Conservation (phyloP, 2,113 vertebrate species). For the Campylomormyrus tamandua region DNA sequence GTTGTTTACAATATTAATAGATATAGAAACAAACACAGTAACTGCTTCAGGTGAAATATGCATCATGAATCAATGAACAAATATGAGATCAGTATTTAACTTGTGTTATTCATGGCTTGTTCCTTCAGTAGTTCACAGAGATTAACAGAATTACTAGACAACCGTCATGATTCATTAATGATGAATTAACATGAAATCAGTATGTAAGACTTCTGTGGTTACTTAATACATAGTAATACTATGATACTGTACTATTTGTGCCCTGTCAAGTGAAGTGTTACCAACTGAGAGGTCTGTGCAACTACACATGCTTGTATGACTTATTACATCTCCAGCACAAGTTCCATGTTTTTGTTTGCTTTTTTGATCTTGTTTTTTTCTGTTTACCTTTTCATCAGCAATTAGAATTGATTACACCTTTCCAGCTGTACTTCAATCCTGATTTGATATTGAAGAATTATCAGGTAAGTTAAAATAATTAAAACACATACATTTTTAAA, state of each 20-base stretch:
- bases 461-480: slow-evolving; percentile 57
- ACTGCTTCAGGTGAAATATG: not conserved
- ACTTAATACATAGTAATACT: not conserved
- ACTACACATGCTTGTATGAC: not conserved
- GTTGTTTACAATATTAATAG: not conserved
- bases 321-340: not conserved
- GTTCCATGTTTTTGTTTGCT: not conserved
- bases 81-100: not conserved
- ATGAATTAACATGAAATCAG: not conserved
- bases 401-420: slow-evolving; percentile 73
- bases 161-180: not conserved
- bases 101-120: not conserved
- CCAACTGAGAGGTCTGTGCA: not conserved
- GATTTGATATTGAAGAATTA: slow-evolving; percentile 72
- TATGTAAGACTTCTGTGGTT: not conserved
- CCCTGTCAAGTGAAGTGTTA: not conserved
- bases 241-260: not conserved
- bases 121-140: not conserved
- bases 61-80: not conserved
- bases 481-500: not conserved
- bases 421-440: slow-evolving; percentile 80
- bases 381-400: slow-evolving; percentile 52
- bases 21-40: too few relatives aligned
- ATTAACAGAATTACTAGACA: not conserved
- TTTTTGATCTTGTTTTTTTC: not conserved